Evolutionary conservation across 2,888 invertebrate genomes (phyloP).

Genomic region (Pemphredon lugubris): DNA sequence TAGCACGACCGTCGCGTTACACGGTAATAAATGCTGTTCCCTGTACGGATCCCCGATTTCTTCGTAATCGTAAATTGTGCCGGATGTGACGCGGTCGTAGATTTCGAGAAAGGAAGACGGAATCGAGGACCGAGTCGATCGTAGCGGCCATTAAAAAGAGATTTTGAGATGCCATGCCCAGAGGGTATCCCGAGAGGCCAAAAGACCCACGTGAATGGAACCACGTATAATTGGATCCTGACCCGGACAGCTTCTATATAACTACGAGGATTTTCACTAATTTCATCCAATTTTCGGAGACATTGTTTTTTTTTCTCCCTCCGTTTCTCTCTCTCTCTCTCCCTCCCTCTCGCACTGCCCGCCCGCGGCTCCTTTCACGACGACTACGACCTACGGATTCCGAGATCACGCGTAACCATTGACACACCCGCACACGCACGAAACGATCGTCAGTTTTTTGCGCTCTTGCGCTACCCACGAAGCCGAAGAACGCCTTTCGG

Average conservation of each 20-base stretch:
- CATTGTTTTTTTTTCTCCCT: slow-evolving; percentile 60
- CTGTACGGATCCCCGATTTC: slow-evolving; percentile 26
- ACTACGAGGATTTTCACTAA: slow-evolving; percentile 70
- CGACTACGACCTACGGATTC: background rate
- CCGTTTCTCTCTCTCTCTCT: slow-evolving; percentile 8
- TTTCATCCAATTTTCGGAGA: slow-evolving; percentile 70
- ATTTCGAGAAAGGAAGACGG: slow-evolving; percentile 43
- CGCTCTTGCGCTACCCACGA: background rate
- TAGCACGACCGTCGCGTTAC: background rate
- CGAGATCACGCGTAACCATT: slow-evolving; percentile 12
- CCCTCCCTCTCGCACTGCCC: slow-evolving; percentile 7
- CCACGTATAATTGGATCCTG: slow-evolving; percentile 66
- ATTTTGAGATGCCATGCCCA: slow-evolving; percentile 71
- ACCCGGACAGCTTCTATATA: slow-evolving; percentile 46
- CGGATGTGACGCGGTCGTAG: slow-evolving; percentile 60
- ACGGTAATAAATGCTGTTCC: background rate
- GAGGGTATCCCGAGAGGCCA: slow-evolving; percentile 34
- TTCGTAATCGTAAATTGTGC: slow-evolving; percentile 50
- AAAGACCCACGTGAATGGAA: slow-evolving; percentile 55
- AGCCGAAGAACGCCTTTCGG: slow-evolving; percentile 27
- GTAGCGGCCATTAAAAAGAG: slow-evolving; percentile 76
- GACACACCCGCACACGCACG: slow-evolving; percentile 18
- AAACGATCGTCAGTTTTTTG: slow-evolving; percentile 2
- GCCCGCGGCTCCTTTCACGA: slow-evolving; percentile 42
- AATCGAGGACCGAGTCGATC: slow-evolving; percentile 40